Conservation (phyloP, 2,888 invertebrate genomes). For the Platycheirus albimanus region DNA sequence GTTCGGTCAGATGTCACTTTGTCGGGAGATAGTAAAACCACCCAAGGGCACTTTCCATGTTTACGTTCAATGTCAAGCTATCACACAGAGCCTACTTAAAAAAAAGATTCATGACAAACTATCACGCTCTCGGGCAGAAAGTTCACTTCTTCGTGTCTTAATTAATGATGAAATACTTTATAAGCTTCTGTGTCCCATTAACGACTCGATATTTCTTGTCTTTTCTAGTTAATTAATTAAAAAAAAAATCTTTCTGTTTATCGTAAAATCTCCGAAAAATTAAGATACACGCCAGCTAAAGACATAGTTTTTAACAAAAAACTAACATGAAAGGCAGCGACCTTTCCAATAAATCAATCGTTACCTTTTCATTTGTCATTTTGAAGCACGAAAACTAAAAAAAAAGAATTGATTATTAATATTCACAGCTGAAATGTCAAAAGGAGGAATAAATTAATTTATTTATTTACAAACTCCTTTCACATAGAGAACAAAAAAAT, state of each 20-base stretch:
- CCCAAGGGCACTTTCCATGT: conserved; percentile 13
- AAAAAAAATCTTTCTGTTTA: conserved; percentile 9
- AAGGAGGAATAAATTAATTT: conserved; percentile 22
- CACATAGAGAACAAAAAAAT: neutral
- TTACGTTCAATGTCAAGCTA: conserved; percentile 8
- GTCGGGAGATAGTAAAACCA: neutral
- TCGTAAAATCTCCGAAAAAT: neutral
- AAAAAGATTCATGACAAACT: conserved; percentile 14
- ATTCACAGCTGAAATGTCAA: conserved; percentile 1
- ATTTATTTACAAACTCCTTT: conserved; percentile 6
- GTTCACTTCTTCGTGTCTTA: conserved; percentile 19
- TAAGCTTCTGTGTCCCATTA: conserved; percentile 7
- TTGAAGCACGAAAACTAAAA: too few relatives aligned
- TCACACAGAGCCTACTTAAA: neutral
- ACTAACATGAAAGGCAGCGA: conserved; percentile 20
- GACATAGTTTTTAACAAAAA: conserved; percentile 18
- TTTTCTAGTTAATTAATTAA: conserved; percentile 14
- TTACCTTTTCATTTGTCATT: conserved; percentile 15
- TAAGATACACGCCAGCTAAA: conserved; percentile 1
- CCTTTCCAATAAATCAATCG: conserved; percentile 34
- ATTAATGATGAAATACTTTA: conserved; percentile 26
- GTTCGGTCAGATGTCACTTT: conserved; percentile 10
- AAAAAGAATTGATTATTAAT: neutral
- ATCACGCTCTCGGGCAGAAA: conserved; percentile 28
- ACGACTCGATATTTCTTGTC: neutral